These are phyloP conservation scores for Kobus ellipsiprymnus DNA, from an alignment of 2,113 vertebrate species.

Conservation along the genomic window DNA sequence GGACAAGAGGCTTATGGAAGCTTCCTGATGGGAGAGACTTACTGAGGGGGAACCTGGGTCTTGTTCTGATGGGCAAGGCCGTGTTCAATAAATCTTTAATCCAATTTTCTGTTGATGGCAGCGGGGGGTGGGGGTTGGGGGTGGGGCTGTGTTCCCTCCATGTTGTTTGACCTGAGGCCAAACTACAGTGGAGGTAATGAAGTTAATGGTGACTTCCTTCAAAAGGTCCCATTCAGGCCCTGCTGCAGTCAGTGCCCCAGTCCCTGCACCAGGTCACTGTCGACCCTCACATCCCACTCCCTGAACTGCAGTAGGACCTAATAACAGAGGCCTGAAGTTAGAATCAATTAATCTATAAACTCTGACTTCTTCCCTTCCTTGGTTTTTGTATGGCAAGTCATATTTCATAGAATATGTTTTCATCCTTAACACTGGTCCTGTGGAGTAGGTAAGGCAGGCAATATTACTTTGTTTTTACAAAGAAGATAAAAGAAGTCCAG, in stretches of 20 bases:
- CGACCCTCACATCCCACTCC: background rate
- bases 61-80: background rate
- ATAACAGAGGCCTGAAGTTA: background rate
- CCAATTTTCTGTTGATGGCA: background rate
- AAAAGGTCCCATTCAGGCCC: background rate
- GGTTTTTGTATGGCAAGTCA: slow-evolving; percentile 17
- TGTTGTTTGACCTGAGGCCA: background rate
- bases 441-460: background rate
- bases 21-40: background rate
- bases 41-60: background rate
- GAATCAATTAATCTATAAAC: background rate
- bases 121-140: no score
- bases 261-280: background rate
- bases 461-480: background rate
- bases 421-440: background rate
- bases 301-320: background rate
- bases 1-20: background rate
- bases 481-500: slow-evolving; percentile 11
- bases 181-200: background rate
- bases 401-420: background rate
- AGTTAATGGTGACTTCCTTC: background rate
- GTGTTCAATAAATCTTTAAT: background rate
- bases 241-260: background rate
- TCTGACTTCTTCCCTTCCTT: background rate
- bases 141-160: background rate